phyloP scores from a whole-genome alignment of 2,888 invertebrate species.

The Epistrophe grossulariae region DNA sequence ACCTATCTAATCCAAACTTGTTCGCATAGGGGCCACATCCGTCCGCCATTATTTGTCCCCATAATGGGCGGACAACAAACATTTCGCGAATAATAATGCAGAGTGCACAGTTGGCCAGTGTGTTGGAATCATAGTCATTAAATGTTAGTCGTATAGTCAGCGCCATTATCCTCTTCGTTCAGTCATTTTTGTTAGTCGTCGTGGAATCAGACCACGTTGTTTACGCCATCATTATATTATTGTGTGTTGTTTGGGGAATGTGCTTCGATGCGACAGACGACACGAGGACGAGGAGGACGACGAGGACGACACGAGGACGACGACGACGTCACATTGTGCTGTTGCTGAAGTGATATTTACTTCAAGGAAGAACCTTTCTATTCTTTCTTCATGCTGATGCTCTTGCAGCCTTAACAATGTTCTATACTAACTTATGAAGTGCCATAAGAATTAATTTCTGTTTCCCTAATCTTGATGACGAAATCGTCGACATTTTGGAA shows the following conservation, averaged over 20 bases:
- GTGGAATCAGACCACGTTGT: conserved; percentile 49
- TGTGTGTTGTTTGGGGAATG: conserved; percentile 11
- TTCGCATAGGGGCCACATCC: conserved; percentile 73
- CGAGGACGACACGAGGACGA: no score
- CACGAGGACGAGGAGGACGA: no score
- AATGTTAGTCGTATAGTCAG: conserved; percentile 28
- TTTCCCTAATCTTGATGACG: conserved; percentile 63
- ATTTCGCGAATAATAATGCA: conserved; percentile 71
- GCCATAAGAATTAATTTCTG: conserved; percentile 71
- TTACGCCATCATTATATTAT: conserved; percentile 52
- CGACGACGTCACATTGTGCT: conserved; percentile 28
- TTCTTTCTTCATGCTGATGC: background rate
- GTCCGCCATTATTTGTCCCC: conserved; percentile 69
- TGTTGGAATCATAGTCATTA: conserved; percentile 33
- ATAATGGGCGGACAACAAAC: conserved; percentile 68
- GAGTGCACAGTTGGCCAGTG: conserved; percentile 65
- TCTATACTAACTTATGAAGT: conserved; percentile 15
- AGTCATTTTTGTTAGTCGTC: conserved; percentile 12
- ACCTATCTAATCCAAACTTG: conserved; percentile 74
- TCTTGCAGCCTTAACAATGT: background rate
- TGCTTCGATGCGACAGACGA: conserved; percentile 38
- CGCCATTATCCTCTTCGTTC: conserved; percentile 52
- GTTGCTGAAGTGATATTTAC: conserved; percentile 10
- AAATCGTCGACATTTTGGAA: conserved; percentile 50
- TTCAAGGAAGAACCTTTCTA: background rate